Base-by-base conservation (phyloP, 2,113 vertebrate genomes). In the Coracopsis vasa region DNA sequence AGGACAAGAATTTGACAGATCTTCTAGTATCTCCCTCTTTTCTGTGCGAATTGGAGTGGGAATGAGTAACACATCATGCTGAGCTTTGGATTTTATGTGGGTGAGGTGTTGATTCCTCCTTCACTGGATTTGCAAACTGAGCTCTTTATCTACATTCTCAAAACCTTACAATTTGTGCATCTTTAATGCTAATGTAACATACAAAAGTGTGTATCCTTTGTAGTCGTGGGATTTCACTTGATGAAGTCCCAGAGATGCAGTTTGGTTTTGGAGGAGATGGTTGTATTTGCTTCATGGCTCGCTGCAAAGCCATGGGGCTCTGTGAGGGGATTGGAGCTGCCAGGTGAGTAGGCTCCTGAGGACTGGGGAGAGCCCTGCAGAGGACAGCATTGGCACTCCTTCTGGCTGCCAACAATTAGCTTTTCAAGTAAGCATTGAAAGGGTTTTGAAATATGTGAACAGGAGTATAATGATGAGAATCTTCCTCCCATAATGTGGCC, bases 181-280 rank as follows among this genome's bases (percentile, higher is more conserved):
- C 25, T 72, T 28, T 28, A 24, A 11, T 44, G 60, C 41, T n/a
- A 18, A 23, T 14, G 37, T 31, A 16, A 58, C 17, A 13, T 65
- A 20, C 31, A 16, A 17, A 37, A 0, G 0, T 12, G 9, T 28
- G 3, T 2, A 0, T 70, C 18, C 19, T 74, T 17, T 19, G 41
- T 42, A 44, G 45, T 66, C 21, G 25, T 11, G 80, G 69, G 44
- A 44, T 91, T 74, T 44, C 23, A 24, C 7, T 19, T 39, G 29
- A 9, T 54, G 7, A 17, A 74, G 24, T 51, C n/a, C 3, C 45
- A 75, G 62, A 37, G 66, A 27, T 28, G 4, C 1, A 4, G 3
- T 24, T 37, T 33, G 10, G 1, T 50, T 48, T 80, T 1, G 0
- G 3, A 24, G 45, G 56, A 61, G 51, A 9, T 28, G 4, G 19